Evolutionary conservation across 2,113 vertebrate species (phyloP).

Genomic region (Cisticola juncidis): DNA sequence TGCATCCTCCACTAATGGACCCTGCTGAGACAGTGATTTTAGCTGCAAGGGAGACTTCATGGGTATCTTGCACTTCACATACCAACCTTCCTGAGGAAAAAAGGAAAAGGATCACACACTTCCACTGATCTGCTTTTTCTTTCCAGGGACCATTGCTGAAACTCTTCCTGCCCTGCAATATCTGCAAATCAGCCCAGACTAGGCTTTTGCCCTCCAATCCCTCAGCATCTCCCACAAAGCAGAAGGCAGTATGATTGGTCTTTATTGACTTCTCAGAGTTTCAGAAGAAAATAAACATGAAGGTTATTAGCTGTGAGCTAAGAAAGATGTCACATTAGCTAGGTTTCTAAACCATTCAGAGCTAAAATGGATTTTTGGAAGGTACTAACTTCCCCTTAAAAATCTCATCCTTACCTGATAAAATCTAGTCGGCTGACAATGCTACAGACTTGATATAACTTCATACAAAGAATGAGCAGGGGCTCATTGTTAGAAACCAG

Average conservation of each 20-base stretch:
- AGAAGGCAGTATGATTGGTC: fast-evolving
- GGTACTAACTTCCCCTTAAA: background rate
- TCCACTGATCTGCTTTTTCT: background rate
- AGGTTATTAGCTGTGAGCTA: background rate
- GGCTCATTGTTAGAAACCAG: background rate
- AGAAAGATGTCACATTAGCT: background rate
- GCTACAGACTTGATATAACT: background rate
- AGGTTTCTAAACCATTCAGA: background rate
- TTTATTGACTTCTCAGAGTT: background rate
- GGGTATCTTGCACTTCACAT: background rate
- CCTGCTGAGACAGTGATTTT: background rate
- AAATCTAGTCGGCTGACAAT: background rate
- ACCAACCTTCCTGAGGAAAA: background rate
- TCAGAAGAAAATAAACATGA: background rate
- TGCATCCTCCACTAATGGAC: background rate
- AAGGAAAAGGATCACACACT: background rate
- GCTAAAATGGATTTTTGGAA: background rate
- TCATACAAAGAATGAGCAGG: background rate
- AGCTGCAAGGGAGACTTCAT: background rate
- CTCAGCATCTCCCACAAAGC: background rate
- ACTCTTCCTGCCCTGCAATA: background rate
- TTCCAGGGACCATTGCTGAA: background rate
- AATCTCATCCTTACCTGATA: background rate
- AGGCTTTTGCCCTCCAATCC: background rate
- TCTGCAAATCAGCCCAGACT: background rate